A percentile compares a stretch with the other conserved stretches of the same genome.
Evolutionary conservation across 2,113 vertebrate genomes (phyloP).

Genomic region (Diglossa brunneiventris): DNA sequence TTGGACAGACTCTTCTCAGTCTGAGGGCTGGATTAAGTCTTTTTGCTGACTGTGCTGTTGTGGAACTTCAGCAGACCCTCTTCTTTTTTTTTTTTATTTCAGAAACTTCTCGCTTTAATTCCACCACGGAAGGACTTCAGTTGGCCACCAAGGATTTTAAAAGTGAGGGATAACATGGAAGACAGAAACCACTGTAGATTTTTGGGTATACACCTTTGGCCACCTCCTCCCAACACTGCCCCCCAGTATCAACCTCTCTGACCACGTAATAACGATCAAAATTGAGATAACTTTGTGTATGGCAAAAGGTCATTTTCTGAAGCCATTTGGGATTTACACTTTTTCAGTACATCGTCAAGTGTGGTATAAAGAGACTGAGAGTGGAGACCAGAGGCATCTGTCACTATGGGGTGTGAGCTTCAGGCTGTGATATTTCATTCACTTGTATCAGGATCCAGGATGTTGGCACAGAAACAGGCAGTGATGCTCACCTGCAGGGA

Average conservation of each 20-base stretch:
- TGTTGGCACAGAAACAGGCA: neutral
- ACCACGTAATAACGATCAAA: neutral
- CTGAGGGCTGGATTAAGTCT: neutral
- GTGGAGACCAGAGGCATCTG: neutral
- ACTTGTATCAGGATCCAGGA: neutral
- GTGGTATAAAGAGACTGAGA: neutral
- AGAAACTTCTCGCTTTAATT: slow-evolving; percentile 25
- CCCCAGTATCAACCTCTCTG: neutral
- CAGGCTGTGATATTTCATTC: neutral
- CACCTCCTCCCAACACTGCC: neutral
- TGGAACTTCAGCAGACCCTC: neutral
- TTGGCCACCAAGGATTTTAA: neutral
- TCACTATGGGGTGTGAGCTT: neutral
- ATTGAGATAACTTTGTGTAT: neutral
- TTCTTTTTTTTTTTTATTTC: slow-evolving; percentile 24
- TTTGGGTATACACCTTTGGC: neutral
- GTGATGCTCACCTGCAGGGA: neutral
- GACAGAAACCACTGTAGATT: neutral
- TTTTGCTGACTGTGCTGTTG: neutral
- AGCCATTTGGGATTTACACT: neutral
- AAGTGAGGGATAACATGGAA: neutral
- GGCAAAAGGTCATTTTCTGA: neutral
- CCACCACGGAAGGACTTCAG: neutral
- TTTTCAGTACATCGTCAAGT: neutral
- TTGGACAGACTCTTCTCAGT: neutral